Evolutionary conservation across 1,140 invertebrate species (phyloP), one percentile per base, ranked within the genome.

Genomic region (Drosophila truncata): DNA sequence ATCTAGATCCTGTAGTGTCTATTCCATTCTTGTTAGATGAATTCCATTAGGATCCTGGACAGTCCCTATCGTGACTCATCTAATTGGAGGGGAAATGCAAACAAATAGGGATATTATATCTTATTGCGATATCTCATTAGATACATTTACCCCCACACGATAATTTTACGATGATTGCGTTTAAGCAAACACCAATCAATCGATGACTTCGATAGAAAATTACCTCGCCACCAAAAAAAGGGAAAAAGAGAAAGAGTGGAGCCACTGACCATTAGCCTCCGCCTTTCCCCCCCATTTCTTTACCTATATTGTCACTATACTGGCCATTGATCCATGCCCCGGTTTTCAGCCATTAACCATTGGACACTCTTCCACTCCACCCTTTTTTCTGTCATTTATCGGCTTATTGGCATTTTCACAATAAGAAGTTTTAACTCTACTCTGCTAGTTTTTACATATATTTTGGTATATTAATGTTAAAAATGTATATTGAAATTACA

Each of bases 131-230:
- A 60, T 60, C 52, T 67, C 54, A 72, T 72, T 72, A 35, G 70
- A 50, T 71, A 69, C 52, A 25, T 55, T 55, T 55, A 55, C 35
- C 69, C 65, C 50, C 65, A 20, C 49, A 18, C 52, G 27, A 49
- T 44, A 46, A 60, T 72, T 71, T 72, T 11, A 60, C 66, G 66
- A 50, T 70, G 66, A 70, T 70, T 66, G 64, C 64, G 59, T 37
- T 35, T 41, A 25, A 41, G 41, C 44, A 71, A 72, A 58, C 69
- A 72, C 16, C 69, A 71, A 72, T 72, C 44, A 72, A 71, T 72
- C 67, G 66, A 72, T 72, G 52, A 60, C 35, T 72, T 72, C 50
- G 66, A 60, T 59, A 50, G 29, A 9, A 39, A 70, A 39, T 37
- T 58, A n/a, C 35, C 33, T 11, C 4, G n/a, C 33, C 25, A 37